These are phyloP conservation scores for Hyles vespertilio DNA, from an alignment of 1,140 invertebrate genomes.

Conservation along the genomic window DNA sequence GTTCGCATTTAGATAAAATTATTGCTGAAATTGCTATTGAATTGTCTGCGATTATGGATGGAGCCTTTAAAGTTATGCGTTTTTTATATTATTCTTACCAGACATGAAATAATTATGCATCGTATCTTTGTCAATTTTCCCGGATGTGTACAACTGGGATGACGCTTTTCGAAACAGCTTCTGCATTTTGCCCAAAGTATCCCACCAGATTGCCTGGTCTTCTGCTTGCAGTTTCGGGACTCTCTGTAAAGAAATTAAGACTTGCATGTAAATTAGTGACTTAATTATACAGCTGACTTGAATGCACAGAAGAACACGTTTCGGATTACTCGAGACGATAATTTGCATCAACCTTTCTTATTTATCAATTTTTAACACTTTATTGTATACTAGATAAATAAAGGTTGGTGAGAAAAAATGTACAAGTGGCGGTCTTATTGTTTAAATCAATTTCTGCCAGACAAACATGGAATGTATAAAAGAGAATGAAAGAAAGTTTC, in stretches of 20 bases:
- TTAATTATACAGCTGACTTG: too few relatives aligned
- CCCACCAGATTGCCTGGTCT: slow-evolving; percentile 98
- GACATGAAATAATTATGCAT: slow-evolving; percentile 99
- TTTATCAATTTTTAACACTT: too few relatives aligned
- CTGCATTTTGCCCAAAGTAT: slow-evolving; percentile 96
- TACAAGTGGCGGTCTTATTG: too few relatives aligned
- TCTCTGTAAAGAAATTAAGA: slow-evolving; percentile 75
- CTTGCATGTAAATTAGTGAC: too few relatives aligned
- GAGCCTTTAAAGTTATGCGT: neutral
- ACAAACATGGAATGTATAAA: too few relatives aligned
- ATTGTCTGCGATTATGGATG: neutral
- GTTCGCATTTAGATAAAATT: neutral
- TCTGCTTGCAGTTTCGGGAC: slow-evolving; percentile 96
- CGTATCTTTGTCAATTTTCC: slow-evolving; percentile 92
- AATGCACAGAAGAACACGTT: too few relatives aligned
- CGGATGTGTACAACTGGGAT: slow-evolving; percentile 87
- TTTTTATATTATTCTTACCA: slow-evolving; percentile 79
- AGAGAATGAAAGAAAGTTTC: too few relatives aligned
- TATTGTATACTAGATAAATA: too few relatives aligned
- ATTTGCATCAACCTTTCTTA: too few relatives aligned
- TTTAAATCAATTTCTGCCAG: too few relatives aligned
- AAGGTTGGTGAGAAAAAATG: too few relatives aligned
- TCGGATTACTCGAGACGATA: too few relatives aligned
- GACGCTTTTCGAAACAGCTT: slow-evolving; percentile 95
- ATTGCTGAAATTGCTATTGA: neutral